phyloP scores from a whole-genome alignment of 2,888 invertebrate species.

The Orthosia gothica region DNA sequence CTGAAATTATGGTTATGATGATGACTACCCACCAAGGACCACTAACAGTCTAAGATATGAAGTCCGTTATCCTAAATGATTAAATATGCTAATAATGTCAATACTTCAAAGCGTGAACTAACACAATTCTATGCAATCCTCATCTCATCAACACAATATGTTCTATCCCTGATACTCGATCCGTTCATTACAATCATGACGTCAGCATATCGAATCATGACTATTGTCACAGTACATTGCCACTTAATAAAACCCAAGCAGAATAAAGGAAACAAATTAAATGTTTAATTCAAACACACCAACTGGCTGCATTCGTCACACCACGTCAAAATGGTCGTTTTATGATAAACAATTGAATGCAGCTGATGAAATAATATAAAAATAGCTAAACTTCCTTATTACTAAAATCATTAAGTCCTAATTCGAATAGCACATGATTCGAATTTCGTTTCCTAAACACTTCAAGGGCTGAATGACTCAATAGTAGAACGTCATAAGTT shows the following conservation, averaged over 20 bases:
- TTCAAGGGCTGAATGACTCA: constrained; percentile 19
- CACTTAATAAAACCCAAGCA: constrained; percentile 79
- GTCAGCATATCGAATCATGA: constrained; percentile 81
- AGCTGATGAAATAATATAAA: not conserved
- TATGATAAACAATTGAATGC: constrained; percentile 37
- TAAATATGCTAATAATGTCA: constrained; percentile 25
- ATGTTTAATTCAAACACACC: constrained; percentile 88
- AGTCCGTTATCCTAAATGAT: not conserved
- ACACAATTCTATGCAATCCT: constrained; percentile 48
- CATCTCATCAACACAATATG: constrained; percentile 57
- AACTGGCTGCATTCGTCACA: constrained; percentile 86
- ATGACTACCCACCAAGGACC: no score
- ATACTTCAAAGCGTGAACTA: constrained; percentile 17
- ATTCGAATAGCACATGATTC: constrained; percentile 14
- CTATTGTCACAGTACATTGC: constrained; percentile 76
- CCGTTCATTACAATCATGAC: constrained; percentile 82
- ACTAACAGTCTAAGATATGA: no score
- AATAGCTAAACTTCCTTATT: constrained; percentile 11
- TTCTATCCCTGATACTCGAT: constrained; percentile 25
- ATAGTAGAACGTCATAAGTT: constrained; percentile 16
- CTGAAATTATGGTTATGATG: no score
- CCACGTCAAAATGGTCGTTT: constrained; percentile 71
- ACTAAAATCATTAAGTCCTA: fast-evolving
- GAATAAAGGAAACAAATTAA: constrained; percentile 89
- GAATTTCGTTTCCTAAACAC: constrained; percentile 21